Base-by-base conservation (phyloP, 2,797 vertebrate genomes). In the Leptodactylus fallax region DNA sequence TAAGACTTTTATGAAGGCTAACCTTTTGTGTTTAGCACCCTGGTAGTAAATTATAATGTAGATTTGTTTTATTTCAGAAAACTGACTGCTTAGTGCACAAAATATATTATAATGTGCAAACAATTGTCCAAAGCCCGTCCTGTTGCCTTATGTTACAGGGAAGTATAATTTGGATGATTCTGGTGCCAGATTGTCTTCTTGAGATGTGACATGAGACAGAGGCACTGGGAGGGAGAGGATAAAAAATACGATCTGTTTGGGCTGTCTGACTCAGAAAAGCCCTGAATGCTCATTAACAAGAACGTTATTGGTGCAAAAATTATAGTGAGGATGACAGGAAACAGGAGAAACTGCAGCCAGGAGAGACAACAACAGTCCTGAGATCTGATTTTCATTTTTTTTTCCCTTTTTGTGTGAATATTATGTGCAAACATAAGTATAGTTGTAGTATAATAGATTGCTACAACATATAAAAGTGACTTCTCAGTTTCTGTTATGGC, bases 281-380 rank as follows among this genome's bases (percentile, higher is more conserved):
- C 56, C 63, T 49, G 45, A 60, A 56, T 72, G 53, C 56, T 81
- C 83, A 74, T 79, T 76, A 76, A 76, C 72, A 13, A 76, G 23
- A 19, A 76, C 47, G 13, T 49, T 49, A 76, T 49, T 51, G 72
- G 45, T 51, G 72, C 21, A 76, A 13, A 72, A 51, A 76, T 51
- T n/a, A 49, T n/a, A 11, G 19, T n/a, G 72, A 49, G 19, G 72
- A 76, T 51, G 45, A 74, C 71, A 74, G 72, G 72, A 51, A 76
- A 76, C 61, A 23, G 61, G 12, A 21, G 60, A 61, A 61, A 61
- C 25, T 36, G 65, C 13, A 69, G 23, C 45, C 71, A 47, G 71
- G 71, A 74, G 67, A 71, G 17, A 25, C 71, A 3, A 8, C 71
- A 49, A 21, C 45, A 21, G 45, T 0, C 12, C 45, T 47, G 69